Evolutionary conservation across 1,140 invertebrate species (phyloP).

Genomic region (Drosophila oshimai): DNA sequence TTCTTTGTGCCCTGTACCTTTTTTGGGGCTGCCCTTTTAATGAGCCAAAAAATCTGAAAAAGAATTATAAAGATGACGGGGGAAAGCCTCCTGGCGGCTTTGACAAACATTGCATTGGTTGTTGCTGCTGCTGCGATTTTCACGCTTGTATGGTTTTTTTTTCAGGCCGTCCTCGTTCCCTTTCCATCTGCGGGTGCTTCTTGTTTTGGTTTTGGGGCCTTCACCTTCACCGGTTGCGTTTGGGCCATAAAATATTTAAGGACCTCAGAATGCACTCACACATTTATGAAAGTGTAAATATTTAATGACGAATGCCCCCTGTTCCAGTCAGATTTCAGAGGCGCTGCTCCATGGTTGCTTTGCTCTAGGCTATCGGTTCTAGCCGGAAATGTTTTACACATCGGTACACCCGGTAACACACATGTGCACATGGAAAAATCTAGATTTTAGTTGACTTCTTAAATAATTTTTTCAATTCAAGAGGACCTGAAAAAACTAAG

Average conservation of each 20-base stretch:
- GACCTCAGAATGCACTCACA: constrained; percentile 75
- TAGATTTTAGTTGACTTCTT: neutral
- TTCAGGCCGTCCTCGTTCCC: neutral
- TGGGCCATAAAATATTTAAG: constrained; percentile 70
- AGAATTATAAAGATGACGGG: neutral
- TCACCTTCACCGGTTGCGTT: constrained; percentile 50
- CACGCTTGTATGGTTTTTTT: constrained; percentile 69
- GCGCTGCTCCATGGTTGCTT: neutral
- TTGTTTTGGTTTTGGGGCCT: constrained; percentile 24
- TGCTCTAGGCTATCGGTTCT: constrained; percentile 8
- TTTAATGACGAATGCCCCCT: constrained; percentile 68
- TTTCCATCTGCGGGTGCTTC: neutral
- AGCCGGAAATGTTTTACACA: constrained; percentile 30
- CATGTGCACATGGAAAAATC: neutral
- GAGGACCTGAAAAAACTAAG: too few species aligned
- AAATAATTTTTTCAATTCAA: too few species aligned
- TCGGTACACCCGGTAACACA: neutral
- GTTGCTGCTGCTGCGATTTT: constrained; percentile 58
- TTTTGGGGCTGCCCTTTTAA: constrained; percentile 29
- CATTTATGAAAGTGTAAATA: constrained; percentile 80
- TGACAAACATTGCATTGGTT: constrained; percentile 43
- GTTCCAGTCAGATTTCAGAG: constrained; percentile 32
- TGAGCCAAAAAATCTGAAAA: constrained; percentile 44
- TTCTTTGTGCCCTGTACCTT: constrained; percentile 39
- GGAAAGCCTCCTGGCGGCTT: neutral